These are phyloP conservation scores for Hymenopus coronatus DNA, from an alignment of 2,888 invertebrate species.

Conservation along the genomic window DNA sequence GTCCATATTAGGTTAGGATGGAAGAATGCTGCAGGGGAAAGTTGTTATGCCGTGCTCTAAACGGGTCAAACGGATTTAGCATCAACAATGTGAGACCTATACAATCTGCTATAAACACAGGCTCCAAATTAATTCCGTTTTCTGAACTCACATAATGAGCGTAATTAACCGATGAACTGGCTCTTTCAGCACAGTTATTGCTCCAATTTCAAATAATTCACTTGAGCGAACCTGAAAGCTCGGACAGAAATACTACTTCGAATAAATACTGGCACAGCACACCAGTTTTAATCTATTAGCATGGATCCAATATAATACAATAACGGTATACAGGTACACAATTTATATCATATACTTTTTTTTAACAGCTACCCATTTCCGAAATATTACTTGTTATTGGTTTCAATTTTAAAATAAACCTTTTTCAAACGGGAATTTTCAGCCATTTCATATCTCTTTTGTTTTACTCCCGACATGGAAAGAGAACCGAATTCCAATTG, in stretches of 20 bases:
- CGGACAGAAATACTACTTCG: not conserved
- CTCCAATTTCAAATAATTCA: not conserved
- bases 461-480: no score
- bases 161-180: not conserved
- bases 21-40: not conserved
- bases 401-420: no score
- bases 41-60: not conserved
- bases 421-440: no score
- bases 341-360: no score
- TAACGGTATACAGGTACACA: no score
- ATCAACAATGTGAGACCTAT: not conserved
- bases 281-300: no score
- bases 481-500: no score
- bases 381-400: no score
- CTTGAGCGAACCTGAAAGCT: not conserved
- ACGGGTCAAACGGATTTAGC: not conserved
- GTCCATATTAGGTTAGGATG: not conserved
- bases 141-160: not conserved
- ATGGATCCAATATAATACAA: no score
- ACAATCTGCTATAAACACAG: not conserved
- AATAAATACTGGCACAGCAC: not conserved
- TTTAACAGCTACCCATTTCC: no score
- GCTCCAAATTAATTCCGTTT: not conserved
- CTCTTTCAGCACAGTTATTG: not conserved
- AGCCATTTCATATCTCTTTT: no score